A percentile compares a stretch with the other conserved stretches of the same genome.
These are phyloP conservation scores for Delichon dasypus DNA, from an alignment of 2,797 vertebrate genomes.

Conservation along the genomic window DNA sequence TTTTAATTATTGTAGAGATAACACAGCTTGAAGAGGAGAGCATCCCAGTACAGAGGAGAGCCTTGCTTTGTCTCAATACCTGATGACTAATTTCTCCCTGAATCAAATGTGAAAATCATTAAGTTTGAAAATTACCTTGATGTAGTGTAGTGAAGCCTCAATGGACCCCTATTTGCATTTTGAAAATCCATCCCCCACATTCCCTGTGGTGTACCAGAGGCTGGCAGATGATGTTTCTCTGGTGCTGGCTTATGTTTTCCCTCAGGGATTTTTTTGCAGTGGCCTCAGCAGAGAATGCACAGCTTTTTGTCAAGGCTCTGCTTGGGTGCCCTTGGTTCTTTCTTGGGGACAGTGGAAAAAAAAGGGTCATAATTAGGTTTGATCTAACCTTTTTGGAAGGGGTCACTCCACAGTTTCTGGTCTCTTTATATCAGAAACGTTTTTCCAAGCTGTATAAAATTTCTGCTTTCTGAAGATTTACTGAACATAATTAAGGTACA, in stretches of 20 bases:
- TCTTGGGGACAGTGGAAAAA: background rate
- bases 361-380: constrained; percentile 22
- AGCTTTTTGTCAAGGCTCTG: background rate
- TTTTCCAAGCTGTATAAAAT: background rate
- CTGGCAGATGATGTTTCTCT: constrained; percentile 32
- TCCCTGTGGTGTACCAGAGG: background rate
- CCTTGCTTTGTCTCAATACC: constrained; percentile 67
- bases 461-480: constrained; percentile 37
- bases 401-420: background rate
- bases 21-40: constrained; percentile 62
- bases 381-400: background rate
- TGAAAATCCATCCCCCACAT: constrained; percentile 9
- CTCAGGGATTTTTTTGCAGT: background rate
- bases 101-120: constrained; percentile 74
- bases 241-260: background rate
- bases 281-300: background rate
- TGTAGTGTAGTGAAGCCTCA: constrained; percentile 35
- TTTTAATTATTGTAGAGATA: constrained; percentile 75
- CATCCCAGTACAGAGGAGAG: constrained; percentile 46
- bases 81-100: constrained; percentile 67
- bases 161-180: constrained; percentile 32
- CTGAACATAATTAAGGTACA: constrained; percentile 34
- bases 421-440: constrained; percentile 12
- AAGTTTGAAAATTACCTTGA: constrained; percentile 59
- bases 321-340: background rate